Base-by-base conservation (phyloP, 2,888 invertebrate genomes). In the Ceratothoa steindachneri region DNA sequence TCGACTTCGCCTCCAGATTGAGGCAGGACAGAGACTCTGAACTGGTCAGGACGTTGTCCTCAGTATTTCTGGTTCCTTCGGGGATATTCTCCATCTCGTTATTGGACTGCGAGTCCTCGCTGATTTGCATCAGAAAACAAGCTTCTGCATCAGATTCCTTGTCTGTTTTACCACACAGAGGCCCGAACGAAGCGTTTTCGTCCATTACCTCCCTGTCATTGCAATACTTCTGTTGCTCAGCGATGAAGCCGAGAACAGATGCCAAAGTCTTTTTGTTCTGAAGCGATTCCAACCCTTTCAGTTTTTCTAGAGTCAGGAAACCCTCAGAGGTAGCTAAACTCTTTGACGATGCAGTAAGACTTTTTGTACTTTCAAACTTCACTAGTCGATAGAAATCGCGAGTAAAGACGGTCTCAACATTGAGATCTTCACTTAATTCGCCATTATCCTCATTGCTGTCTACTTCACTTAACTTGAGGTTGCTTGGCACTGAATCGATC, bases 361-460 rank as follows among this genome's bases (percentile, higher is more conserved):
- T 91, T 83, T 90, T 91, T 77, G 90, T 91, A 84, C 91, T 91
- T 83, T 91, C 92, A 82, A 91, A 91, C 85, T 91, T 91, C 66
- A 91, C 91, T 79, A 92, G 87, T 31, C 91, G 88, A 83, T 92
- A 92, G 84, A 91, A 92, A 84, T 92, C 92, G 80, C 91, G 86
- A 3, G 91, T 91, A 82, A 92, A 92, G 83, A 91, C 90, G 0
- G 81, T 82, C 24, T 81, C 81, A 19, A 81, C 67, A 29, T 75
- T 77, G 12, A 71, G 51, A 27, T 80, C 79, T 55, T 81, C 81
- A 9, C 41, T 68, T 30, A 69, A 72, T 31, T 79, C 75, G 19
- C 74, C 69, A 51, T 75, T 73, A 28, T 74, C 75, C 24, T 67
- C 77, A 27, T 51, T 65, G 52, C 74, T 77, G 22, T 69, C 71